These are phyloP conservation scores for Lomographa bimaculata DNA, from an alignment of 2,888 invertebrate genomes.

Conservation along the genomic window DNA sequence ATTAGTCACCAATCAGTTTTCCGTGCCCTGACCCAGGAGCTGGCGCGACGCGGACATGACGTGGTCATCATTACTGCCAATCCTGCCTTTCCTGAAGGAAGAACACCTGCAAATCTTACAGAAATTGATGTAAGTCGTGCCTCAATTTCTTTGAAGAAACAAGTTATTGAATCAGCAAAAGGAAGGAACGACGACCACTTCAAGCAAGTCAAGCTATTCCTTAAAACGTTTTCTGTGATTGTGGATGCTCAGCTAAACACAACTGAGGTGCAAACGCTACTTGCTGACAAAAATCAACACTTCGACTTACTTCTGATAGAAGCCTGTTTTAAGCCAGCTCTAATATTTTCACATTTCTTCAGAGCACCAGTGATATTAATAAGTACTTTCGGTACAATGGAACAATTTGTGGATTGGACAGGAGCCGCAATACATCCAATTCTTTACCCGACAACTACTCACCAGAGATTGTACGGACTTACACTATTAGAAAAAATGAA, in stretches of 20 bases:
- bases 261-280: constrained; percentile 12
- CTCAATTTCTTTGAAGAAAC: constrained; percentile 3
- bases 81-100: constrained; percentile 8
- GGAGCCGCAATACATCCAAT: constrained; percentile 38
- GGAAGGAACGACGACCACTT: constrained; percentile 6
- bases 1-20: constrained; percentile 18
- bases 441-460: constrained; percentile 30
- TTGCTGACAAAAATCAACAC: constrained; percentile 8
- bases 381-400: constrained; percentile 42
- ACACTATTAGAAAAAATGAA: constrained; percentile 8
- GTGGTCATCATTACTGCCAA: constrained; percentile 17
- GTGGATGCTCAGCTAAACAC: constrained; percentile 15
- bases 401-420: constrained; percentile 23
- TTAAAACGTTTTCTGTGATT: constrained; percentile 1
- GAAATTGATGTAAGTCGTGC: constrained; percentile 14
- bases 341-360: constrained; percentile 39
- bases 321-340: constrained; percentile 32
- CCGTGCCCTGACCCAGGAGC: constrained; percentile 10
- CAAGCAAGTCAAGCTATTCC: constrained; percentile 2
- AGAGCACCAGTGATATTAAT: constrained; percentile 45
- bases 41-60: constrained; percentile 21
- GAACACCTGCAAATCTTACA: constrained; percentile 10
- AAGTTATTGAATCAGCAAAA: constrained; percentile 1
- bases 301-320: constrained; percentile 49
- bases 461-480: constrained; percentile 18